Conservation (phyloP, 1,140 invertebrate species). For the Gerris buenoi region DNA sequence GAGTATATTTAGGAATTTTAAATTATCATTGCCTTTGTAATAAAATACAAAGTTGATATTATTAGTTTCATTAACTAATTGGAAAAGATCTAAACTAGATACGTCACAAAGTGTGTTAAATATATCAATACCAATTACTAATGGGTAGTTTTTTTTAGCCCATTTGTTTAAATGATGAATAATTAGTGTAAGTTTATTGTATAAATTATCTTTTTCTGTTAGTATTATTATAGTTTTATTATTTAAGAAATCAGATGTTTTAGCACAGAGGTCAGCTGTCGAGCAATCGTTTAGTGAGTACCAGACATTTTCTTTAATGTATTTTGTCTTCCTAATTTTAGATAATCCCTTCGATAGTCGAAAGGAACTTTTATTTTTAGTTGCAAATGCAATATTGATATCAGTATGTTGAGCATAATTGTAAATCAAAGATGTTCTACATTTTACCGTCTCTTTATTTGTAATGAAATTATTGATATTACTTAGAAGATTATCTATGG, state of each 20-base stretch:
- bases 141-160: background rate
- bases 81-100: background rate
- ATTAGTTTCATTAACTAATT: background rate
- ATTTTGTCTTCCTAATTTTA: background rate
- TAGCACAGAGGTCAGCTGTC: background rate
- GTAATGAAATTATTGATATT: background rate
- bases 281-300: background rate
- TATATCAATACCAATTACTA: background rate
- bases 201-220: background rate
- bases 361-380: background rate
- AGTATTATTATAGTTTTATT: background rate
- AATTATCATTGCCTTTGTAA: background rate
- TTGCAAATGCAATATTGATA: background rate
- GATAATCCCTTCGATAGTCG: background rate
- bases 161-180: background rate
- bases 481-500: too few species aligned
- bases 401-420: background rate
- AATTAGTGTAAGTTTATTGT: background rate
- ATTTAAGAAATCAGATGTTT: background rate
- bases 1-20: background rate
- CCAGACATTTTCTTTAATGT: background rate
- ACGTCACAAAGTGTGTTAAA: background rate
- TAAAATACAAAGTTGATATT: background rate
- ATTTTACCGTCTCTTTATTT: background rate
- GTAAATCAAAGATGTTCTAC: background rate